Conservation (phyloP, 1,140 invertebrate genomes). For the Harlomillsia oculata region DNA sequence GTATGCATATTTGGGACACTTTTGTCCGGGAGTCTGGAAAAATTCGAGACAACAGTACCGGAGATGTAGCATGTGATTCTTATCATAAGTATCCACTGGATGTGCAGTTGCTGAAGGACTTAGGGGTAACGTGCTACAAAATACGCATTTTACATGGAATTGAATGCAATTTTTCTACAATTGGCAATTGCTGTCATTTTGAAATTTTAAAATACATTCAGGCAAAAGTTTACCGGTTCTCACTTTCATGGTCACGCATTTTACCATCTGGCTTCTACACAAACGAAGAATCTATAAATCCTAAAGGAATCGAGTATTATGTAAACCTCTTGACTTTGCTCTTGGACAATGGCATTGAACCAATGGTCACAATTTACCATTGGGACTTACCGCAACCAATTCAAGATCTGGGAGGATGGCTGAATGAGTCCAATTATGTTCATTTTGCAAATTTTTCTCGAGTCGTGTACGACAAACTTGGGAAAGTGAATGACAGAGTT, state of each 20-base stretch:
- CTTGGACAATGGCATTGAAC: conserved; percentile 35
- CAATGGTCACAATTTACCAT: conserved; percentile 41
- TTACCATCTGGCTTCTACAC: conserved; percentile 37
- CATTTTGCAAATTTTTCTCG: conserved; percentile 32
- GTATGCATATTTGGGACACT: conserved; percentile 17
- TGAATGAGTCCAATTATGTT: neutral
- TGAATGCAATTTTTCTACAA: too few species aligned
- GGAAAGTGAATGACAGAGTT: conserved; percentile 29
- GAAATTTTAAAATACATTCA: neutral
- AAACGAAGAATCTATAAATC: conserved; percentile 32
- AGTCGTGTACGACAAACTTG: conserved; percentile 19
- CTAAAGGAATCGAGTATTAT: conserved; percentile 40
- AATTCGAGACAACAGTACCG: conserved; percentile 45
- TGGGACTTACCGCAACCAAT: conserved; percentile 37
- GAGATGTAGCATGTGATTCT: conserved; percentile 38
- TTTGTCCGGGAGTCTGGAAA: neutral
- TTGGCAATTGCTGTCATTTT: neutral
- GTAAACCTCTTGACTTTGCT: conserved; percentile 37
- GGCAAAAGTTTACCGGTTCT: conserved; percentile 34
- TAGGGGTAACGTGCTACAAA: conserved; percentile 37
- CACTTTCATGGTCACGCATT: conserved; percentile 39
- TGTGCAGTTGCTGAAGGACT: conserved; percentile 28
- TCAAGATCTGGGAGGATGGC: conserved; percentile 18
- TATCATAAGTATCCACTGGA: conserved; percentile 35
- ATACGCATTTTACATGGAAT: too few species aligned